Percentiles rank a stretch among this genome's conserved stretches.
Conservation (phyloP, 2,888 invertebrate species). For the Eristalis arbustorum region DNA sequence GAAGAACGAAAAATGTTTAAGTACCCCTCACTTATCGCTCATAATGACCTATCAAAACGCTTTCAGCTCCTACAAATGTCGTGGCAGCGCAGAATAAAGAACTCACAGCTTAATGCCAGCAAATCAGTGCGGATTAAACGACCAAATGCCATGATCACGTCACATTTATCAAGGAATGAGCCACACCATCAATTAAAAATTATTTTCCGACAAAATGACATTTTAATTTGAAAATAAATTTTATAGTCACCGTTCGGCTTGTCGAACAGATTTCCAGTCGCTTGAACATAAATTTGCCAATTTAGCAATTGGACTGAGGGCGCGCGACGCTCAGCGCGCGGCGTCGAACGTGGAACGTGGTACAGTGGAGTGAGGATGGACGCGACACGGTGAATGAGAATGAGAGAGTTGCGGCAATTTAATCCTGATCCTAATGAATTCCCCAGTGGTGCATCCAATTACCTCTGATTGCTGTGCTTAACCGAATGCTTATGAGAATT, state of each 20-base stretch:
- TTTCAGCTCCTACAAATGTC: conserved; percentile 51
- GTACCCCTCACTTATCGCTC: conserved; percentile 32
- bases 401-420: conserved; percentile 53
- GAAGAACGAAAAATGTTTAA: not conserved
- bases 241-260: conserved; percentile 72
- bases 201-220: conserved; percentile 76
- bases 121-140: conserved; percentile 67
- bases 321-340: not conserved
- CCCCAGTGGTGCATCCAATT: conserved; percentile 66
- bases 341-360: not conserved
- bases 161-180: conserved; percentile 67
- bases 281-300: conserved; percentile 66
- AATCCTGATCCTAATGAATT: conserved; percentile 66
- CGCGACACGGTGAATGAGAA: conserved; percentile 33
- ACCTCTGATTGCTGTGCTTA: conserved; percentile 66
- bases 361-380: conserved; percentile 8
- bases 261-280: conserved; percentile 67
- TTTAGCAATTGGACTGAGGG: conserved; percentile 43
- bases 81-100: conserved; percentile 6
- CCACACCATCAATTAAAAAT: conserved; percentile 70
- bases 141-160: conserved; percentile 70
- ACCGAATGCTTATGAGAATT: conserved; percentile 42
- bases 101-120: conserved; percentile 56
- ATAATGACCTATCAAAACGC: conserved; percentile 57
- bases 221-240: conserved; percentile 80